Conservation (phyloP, 2,888 invertebrate genomes). For the Sminthurides aquaticus region DNA sequence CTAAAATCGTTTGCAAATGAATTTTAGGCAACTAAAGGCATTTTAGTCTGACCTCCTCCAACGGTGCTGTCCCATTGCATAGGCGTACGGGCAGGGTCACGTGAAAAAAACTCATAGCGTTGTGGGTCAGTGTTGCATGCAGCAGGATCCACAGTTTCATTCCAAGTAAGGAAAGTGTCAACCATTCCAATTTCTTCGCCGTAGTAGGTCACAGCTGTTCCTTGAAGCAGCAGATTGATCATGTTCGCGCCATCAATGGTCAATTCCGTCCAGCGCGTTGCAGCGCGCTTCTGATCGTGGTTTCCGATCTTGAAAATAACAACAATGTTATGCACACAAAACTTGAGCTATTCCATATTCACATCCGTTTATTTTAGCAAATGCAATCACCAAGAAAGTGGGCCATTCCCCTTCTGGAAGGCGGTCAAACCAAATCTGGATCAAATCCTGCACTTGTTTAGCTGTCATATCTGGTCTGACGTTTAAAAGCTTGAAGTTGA, state of each 20-base stretch:
- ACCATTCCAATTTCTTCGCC: no score
- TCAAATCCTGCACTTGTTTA: constrained; percentile 54
- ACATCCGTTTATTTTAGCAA: no score
- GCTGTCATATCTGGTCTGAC: constrained; percentile 47
- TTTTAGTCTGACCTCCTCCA: no score
- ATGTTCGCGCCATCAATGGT: no score
- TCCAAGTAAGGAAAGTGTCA: constrained; percentile 17
- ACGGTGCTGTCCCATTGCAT: constrained; percentile 79
- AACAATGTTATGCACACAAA: no score
- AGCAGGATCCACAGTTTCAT: constrained; percentile 51
- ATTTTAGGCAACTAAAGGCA: no score
- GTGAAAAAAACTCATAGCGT: constrained; percentile 53
- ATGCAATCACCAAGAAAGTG: constrained; percentile 64
- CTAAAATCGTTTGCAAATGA: no score
- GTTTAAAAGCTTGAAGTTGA: no score
- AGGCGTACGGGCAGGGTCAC: constrained; percentile 70
- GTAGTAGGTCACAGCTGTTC: no score
- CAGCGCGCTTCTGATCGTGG: constrained; percentile 66
- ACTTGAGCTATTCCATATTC: no score
- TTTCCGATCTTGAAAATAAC: constrained; percentile 61
- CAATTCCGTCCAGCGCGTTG: constrained; percentile 59
- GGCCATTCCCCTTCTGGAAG: constrained; percentile 55
- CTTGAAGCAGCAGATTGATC: constrained; percentile 71
- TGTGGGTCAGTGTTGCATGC: constrained; percentile 57
- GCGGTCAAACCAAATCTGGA: constrained; percentile 55